Evolutionary conservation across 1,140 invertebrate genomes (phyloP), one percentile per base, ranked within the genome.

Genomic region (Trichogramma pretiosum): DNA sequence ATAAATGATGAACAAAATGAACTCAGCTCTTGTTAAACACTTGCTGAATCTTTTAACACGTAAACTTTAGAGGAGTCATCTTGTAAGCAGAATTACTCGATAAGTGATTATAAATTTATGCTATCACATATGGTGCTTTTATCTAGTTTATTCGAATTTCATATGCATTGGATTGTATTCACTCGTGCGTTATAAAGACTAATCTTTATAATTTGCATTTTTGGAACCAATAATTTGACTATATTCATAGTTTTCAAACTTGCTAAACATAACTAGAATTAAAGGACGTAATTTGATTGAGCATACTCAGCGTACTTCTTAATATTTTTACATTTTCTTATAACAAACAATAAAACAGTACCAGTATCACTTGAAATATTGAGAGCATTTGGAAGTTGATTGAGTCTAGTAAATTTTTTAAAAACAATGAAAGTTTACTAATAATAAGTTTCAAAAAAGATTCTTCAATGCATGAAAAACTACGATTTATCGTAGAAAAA

Each of bases 81-180:
- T n/a, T n/a, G n/a, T n/a, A n/a, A n/a, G n/a, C n/a, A n/a, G n/a
- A n/a, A n/a, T n/a, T n/a, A n/a, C n/a, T n/a, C n/a, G n/a, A n/a
- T n/a, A n/a, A n/a, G n/a, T n/a, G n/a, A n/a, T n/a, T n/a, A n/a
- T n/a, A n/a, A n/a, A n/a, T n/a, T n/a, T n/a, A n/a, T n/a, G n/a
- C n/a, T n/a, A n/a, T n/a, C n/a, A n/a, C n/a, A n/a, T 11, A 23
- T 33, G 37, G 37, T 47, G 37, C 21, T 47, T 47, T 26, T 47
- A 33, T 18, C 14, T 39, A 39, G 44, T 32, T 39, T 21, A 43
- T 43, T 39, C 4, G 24, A 18, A 17, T 14, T 2, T 40, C 23
- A 5, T 39, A 17, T 10, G 26, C 26, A 33, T 22, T 34, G 17
- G 3, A 33, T 17, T n/a, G 36, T n/a, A 24, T 47, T 24, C 21